Conservation (phyloP, 2,888 invertebrate genomes). For the Cartodere bifasciata region DNA sequence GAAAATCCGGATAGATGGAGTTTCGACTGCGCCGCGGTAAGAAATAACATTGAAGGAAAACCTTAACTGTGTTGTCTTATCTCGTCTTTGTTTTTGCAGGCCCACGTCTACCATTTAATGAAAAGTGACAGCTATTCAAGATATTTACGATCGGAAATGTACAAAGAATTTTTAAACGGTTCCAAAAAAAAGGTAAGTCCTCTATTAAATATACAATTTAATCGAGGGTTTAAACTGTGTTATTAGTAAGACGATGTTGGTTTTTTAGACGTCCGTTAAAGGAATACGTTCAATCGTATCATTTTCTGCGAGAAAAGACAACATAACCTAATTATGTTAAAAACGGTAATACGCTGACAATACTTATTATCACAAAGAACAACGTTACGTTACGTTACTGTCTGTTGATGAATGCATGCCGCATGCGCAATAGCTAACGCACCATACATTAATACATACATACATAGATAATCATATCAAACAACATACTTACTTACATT, state of each 20-base stretch:
- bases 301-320: conserved; percentile 60
- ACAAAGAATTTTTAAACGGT: conserved; percentile 91
- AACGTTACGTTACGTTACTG: conserved; percentile 1
- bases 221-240: conserved; percentile 4
- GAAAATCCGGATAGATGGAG: conserved; percentile 81
- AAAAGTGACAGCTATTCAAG: conserved; percentile 98
- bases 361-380: too few species aligned
- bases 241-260: too few species aligned
- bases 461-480: too few species aligned
- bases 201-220: conserved; percentile 5
- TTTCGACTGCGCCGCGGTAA: conserved; percentile 94
- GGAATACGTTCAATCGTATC: conserved; percentile 77
- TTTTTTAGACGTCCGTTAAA: conserved; percentile 73
- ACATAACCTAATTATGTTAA: conserved; percentile 33
- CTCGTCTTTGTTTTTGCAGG: conserved; percentile 44
- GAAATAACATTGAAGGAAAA: conserved; percentile 19
- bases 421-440: too few species aligned
- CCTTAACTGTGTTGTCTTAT: not conserved
- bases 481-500: too few species aligned
- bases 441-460: too few species aligned
- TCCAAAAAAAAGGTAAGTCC: conserved; percentile 85
- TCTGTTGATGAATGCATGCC: too few species aligned
- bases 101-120: conserved; percentile 98
- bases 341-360: conserved; percentile 18
- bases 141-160: conserved; percentile 95